Evolutionary conservation across 2,113 vertebrate species (phyloP).

Genomic region (Pungitius pungitius): DNA sequence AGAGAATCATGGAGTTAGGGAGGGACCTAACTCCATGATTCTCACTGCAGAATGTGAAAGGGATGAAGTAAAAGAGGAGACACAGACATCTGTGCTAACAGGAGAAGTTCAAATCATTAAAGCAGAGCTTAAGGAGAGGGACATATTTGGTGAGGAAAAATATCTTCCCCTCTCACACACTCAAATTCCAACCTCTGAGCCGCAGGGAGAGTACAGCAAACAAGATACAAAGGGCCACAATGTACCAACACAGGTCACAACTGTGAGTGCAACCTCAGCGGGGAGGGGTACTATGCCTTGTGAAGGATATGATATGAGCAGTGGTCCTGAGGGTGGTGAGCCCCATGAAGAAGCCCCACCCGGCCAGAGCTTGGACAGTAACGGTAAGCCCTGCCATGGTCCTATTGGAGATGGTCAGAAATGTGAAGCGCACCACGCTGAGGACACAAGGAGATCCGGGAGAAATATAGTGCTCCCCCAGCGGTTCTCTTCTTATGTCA

Average conservation of each 20-base stretch:
- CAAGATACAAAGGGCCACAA: background rate
- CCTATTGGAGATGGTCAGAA: constrained; percentile 2
- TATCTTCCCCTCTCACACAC: background rate
- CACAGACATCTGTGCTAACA: constrained; percentile 32
- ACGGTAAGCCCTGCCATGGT: background rate
- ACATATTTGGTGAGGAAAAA: constrained; percentile 28
- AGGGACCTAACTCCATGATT: constrained; percentile 4
- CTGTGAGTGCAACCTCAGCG: background rate
- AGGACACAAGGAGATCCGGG: constrained; percentile 77
- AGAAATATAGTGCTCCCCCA: constrained; percentile 88
- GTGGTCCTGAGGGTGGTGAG: background rate
- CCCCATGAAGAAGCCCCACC: constrained; percentile 23
- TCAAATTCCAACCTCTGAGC: constrained; percentile 1
- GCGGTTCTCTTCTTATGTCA: constrained; percentile 90
- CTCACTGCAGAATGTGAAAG: constrained; percentile 4
- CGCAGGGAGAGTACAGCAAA: constrained; percentile 22
- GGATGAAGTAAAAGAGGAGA: constrained; percentile 40
- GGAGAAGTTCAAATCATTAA: constrained; percentile 37
- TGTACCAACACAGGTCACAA: constrained; percentile 9
- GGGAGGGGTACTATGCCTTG: background rate
- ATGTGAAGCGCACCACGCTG: constrained; percentile 53
- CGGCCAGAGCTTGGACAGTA: constrained; percentile 16
- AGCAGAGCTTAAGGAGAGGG: constrained; percentile 39
- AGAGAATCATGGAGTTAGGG: background rate
- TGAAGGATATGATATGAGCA: constrained; percentile 13